Base-by-base conservation (phyloP, 2,113 vertebrate species). In the Cacatua alba region DNA sequence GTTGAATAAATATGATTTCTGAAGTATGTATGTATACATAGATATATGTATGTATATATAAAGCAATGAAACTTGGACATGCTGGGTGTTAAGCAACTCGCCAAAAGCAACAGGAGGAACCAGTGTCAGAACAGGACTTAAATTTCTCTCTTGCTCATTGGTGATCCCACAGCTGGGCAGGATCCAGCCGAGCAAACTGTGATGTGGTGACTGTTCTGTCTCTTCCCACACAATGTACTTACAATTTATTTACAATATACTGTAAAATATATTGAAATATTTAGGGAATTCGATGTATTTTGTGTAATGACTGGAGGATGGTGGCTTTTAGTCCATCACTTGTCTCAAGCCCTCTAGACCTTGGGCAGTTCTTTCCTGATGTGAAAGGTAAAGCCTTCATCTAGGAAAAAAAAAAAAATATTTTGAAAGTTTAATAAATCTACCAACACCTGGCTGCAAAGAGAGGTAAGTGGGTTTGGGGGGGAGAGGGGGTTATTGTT, bases 1-100 rank as follows among this genome's bases (percentile, higher is more conserved):
- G 96, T 79, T 95, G 96, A 95, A 95, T 95, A 96, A 93, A 90
- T 94, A 96, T 51, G 93, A 92, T 95, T 95, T 60, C 89, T 87
- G 14, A 91, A 88, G 51, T 89, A 72, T 95, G 90, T 92, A 78
- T 92, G 95, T 95, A 79, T 95, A 92, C 94, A 95, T 72, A 87
- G 90, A 82, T 97, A 55, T 68, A 48, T 92, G 74, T 88, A 57
- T 87, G 70, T 96, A 82, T 94, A 92, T 95, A 95, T 95, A 95
- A 91, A 92, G 86, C 46, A 20, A 17, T 71, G 77, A 86, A 90
- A 94, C 84, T 95, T 92, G 92, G 95, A 92, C 94, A 69, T 76
- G 80, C 81, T 89, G 84, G 52, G 65, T 95, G 91, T 92, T 91
- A 65, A 96, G 67, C 78, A 84, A 25, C 78, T 94, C 3, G 28